Evolutionary conservation across 2,113 vertebrate genomes (phyloP).

Genomic region (Diadophis punctatus): DNA sequence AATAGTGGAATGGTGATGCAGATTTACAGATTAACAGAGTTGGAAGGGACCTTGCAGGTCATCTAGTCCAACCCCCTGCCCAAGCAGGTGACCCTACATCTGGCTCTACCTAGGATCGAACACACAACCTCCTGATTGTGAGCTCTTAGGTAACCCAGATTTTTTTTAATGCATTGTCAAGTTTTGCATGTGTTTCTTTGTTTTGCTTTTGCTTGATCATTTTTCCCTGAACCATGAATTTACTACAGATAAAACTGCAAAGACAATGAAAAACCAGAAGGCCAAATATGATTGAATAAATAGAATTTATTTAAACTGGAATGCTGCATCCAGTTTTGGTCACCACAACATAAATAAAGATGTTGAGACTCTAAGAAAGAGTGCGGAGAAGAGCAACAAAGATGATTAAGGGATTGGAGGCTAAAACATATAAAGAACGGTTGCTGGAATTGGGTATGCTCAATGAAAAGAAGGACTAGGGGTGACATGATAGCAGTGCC

Average conservation of each 20-base stretch:
- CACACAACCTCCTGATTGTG: too few relatives aligned
- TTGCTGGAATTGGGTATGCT: neutral
- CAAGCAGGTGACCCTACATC: too few relatives aligned
- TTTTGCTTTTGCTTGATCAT: neutral
- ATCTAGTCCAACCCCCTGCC: too few relatives aligned
- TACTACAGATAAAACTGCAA: fast-evolving
- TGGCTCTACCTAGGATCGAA: too few relatives aligned
- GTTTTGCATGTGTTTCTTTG: neutral
- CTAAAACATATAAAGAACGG: neutral
- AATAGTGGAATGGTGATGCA: neutral
- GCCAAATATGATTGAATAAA: neutral
- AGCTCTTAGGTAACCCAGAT: too few relatives aligned
- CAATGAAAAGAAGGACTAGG: neutral
- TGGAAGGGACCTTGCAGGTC: too few relatives aligned
- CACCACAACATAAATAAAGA: neutral
- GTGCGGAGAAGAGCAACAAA: neutral
- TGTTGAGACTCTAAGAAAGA: neutral
- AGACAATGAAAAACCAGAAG: neutral
- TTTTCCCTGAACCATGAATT: fast-evolving
- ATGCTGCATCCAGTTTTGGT: neutral
- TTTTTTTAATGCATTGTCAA: neutral
- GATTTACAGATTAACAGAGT: too few relatives aligned
- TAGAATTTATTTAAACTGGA: neutral
- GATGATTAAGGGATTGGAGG: neutral
- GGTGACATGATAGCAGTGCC: neutral